Base-by-base conservation (phyloP, 1,140 invertebrate species). In the Ips nitidus region DNA sequence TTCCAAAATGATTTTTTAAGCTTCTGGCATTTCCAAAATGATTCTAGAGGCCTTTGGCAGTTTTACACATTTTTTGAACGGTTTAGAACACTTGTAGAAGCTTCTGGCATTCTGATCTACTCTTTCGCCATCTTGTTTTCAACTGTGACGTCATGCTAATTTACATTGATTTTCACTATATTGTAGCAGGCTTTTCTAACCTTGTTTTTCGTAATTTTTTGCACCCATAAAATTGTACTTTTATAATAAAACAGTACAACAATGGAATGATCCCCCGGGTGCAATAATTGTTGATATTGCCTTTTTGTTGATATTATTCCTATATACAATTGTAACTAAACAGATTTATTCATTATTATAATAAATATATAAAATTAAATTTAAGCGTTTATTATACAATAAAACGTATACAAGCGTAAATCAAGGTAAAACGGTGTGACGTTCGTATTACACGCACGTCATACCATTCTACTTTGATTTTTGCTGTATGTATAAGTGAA, bases 211-310 rank as follows among this genome's bases (percentile, higher is more conserved):
- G 1, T 1, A 50, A 2, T 50, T 50, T 45, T 45, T 50, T 50
- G 7, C 2, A 50, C 22, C 7, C 2, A 50, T 8, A 50, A 50
- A 50, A 50, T 50, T 50, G 45, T 50, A 50, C 45, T 50, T 8
- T 50, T 22, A 22, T 22, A 22, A 22, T 22, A 22, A 50, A 6
- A 50, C 45, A 50, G 45, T 50, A 50, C 45, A 50, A 50, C 45
- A 22, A 8, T 50, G 22, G 22, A 50, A 22, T 3, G 22, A 50
- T 50, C 22, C 6, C 45, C 45, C 45, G 7, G 45, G 60, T 62
- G 60, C 60, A 62, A 62, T 62, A 62, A 3, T 39, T 62, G 60
- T 47, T 62, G 60, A 62, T 62, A 62, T 62, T 62, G 36, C 43
- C 41, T 22, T 22, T 22, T 62, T 50, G 60, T 62, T 62, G 60